These are phyloP conservation scores for Maniola hyperantus DNA, from an alignment of 2,888 invertebrate species.

Conservation along the genomic window DNA sequence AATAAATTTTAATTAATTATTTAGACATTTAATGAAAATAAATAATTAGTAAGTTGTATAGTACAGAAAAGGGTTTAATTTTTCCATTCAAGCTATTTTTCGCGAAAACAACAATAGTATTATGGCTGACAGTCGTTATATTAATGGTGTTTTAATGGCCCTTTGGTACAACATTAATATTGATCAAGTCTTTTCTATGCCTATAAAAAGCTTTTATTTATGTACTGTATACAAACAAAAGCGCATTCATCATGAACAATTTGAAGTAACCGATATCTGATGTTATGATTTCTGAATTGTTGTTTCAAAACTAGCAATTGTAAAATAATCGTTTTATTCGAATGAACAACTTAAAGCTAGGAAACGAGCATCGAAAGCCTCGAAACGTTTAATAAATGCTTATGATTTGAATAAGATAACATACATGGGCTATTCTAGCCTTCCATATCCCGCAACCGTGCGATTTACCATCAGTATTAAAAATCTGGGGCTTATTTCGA, in stretches of 20 bases:
- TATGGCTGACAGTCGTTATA: constrained; percentile 22
- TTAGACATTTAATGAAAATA: not conserved
- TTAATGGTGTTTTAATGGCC: constrained; percentile 35
- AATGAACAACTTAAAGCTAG: not conserved
- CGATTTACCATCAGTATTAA: too few relatives aligned
- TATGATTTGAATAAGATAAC: too few relatives aligned
- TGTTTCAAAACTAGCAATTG: not conserved
- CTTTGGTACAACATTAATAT: constrained; percentile 32
- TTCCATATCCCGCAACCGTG: too few relatives aligned
- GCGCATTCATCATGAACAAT: constrained; percentile 28
- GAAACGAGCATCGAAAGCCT: not conserved
- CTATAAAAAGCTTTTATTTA: constrained; percentile 26
- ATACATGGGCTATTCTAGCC: too few relatives aligned
- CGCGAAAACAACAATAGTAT: constrained; percentile 25
- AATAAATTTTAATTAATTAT: too few relatives aligned
- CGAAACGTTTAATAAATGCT: not conserved
- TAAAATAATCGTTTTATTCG: not conserved
- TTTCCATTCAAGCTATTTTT: constrained; percentile 16
- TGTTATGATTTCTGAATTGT: constrained; percentile 6
- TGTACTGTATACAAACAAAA: constrained; percentile 28
- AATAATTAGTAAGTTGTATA: not conserved
- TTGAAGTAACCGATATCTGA: constrained; percentile 26
- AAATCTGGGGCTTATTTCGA: too few relatives aligned
- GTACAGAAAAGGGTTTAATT: not conserved
- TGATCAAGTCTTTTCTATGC: constrained; percentile 33